A percentile compares a stretch with the other conserved stretches of the same genome.
These are phyloP conservation scores for Hydrotaea cyrtoneurina DNA, from an alignment of 2,888 invertebrate species.

Conservation along the genomic window DNA sequence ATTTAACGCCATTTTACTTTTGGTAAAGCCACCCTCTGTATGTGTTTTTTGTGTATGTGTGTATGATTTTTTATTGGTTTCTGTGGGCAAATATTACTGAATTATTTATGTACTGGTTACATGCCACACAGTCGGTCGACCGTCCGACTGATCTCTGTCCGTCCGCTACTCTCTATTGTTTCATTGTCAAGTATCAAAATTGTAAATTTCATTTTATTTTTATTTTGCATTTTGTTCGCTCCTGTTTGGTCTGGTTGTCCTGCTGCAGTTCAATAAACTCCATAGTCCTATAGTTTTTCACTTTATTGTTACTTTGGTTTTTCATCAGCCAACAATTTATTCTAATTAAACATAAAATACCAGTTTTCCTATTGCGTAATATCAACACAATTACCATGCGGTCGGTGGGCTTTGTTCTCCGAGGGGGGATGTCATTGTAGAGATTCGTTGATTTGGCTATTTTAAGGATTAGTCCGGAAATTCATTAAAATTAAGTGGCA, in stretches of 20 bases:
- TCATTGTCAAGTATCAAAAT: constrained; percentile 36
- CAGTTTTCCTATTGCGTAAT: constrained; percentile 19
- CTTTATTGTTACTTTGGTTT: constrained; percentile 53
- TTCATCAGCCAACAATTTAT: constrained; percentile 54
- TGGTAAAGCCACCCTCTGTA: constrained; percentile 34
- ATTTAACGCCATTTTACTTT: constrained; percentile 60
- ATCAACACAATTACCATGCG: constrained; percentile 3
- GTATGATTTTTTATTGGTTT: constrained; percentile 48
- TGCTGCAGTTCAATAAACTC: constrained; percentile 46
- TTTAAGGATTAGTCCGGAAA: constrained; percentile 33
- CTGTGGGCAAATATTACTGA: constrained; percentile 58
- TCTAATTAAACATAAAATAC: constrained; percentile 57
- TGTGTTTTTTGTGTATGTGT: neutral
- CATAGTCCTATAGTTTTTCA: constrained; percentile 43
- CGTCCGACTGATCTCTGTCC: neutral
- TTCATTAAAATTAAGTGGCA: constrained; percentile 37
- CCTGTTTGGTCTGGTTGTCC: neutral
- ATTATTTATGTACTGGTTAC: constrained; percentile 59
- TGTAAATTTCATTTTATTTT: constrained; percentile 37
- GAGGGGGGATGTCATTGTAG: neutral
- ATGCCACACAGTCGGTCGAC: constrained; percentile 34
- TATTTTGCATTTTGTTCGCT: constrained; percentile 3
- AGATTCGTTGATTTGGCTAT: constrained; percentile 6
- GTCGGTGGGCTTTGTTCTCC: constrained; percentile 9
- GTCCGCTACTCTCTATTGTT: constrained; percentile 18